A percentile compares a stretch with the other conserved stretches of the same genome.
Evolutionary conservation across 2,113 vertebrate species (phyloP).

Genomic region (Odocoileus hemionus): DNA sequence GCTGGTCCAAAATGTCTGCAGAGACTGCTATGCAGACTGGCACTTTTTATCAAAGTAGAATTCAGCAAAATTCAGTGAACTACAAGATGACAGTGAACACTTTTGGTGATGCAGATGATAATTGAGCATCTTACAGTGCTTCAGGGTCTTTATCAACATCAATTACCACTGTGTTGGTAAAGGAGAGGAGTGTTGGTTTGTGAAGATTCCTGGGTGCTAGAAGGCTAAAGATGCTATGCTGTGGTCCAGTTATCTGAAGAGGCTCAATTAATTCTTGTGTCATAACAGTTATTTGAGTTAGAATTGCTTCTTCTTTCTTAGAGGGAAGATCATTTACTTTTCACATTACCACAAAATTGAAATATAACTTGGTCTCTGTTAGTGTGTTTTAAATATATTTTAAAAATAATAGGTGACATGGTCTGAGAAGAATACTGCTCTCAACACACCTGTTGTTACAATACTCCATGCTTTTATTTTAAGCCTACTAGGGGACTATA

Average conservation of each 20-base stretch:
- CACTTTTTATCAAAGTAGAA: not conserved
- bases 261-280: not conserved
- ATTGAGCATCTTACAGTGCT: not conserved
- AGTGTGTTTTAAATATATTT: constrained; percentile 31
- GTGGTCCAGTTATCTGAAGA: not conserved
- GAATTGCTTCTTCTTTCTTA: not conserved
- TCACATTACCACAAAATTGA: not conserved
- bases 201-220: not conserved
- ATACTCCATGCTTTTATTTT: not conserved
- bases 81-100: not conserved
- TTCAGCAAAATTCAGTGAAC: not conserved
- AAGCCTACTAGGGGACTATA: not conserved
- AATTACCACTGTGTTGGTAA: not conserved
- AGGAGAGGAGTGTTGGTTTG: not conserved
- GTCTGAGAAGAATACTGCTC: not conserved
- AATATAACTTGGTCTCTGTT: constrained; percentile 33
- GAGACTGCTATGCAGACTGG: not conserved
- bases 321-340: constrained; percentile 13
- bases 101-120: not conserved
- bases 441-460: not conserved
- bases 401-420: not conserved
- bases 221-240: not conserved
- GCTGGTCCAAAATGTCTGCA: not conserved
- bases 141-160: not conserved
- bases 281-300: not conserved